Evolutionary conservation across 2,113 vertebrate genomes (phyloP).

Genomic region (Pantherophis guttatus): DNA sequence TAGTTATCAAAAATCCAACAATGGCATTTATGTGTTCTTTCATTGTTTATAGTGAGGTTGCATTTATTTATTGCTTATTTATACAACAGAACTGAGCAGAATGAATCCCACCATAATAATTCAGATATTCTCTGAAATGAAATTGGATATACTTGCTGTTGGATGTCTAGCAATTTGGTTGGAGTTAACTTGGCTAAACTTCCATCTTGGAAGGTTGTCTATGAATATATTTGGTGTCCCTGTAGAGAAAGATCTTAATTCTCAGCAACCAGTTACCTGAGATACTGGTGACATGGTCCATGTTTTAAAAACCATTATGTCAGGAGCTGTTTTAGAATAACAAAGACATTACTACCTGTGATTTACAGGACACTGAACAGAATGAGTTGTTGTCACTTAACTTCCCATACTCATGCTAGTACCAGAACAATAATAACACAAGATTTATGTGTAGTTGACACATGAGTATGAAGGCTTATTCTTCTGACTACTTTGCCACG

Average conservation of each 20-base stretch:
- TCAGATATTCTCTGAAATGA: not conserved
- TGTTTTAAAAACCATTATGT: not conserved
- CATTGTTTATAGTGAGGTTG: not conserved
- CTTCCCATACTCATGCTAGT: not conserved
- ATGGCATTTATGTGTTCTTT: not conserved
- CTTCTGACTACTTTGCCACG: not conserved
- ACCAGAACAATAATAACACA: not conserved
- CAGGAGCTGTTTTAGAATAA: not conserved
- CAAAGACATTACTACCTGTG: not conserved
- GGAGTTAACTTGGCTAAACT: not conserved
- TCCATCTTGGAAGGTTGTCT: not conserved
- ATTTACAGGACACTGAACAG: not conserved
- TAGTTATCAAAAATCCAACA: not conserved
- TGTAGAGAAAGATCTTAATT: not conserved
- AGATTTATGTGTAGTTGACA: not conserved
- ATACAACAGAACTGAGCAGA: not conserved
- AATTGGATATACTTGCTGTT: not conserved
- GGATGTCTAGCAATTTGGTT: not conserved
- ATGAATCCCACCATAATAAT: not conserved
- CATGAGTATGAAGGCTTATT: not conserved
- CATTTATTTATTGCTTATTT: not conserved
- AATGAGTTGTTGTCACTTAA: not conserved
- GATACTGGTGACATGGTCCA: not conserved
- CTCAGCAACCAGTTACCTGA: not conserved
- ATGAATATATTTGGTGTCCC: not conserved